Evolutionary conservation across 2,797 vertebrate genomes (phyloP).

Genomic region (Australoheros facetus): DNA sequence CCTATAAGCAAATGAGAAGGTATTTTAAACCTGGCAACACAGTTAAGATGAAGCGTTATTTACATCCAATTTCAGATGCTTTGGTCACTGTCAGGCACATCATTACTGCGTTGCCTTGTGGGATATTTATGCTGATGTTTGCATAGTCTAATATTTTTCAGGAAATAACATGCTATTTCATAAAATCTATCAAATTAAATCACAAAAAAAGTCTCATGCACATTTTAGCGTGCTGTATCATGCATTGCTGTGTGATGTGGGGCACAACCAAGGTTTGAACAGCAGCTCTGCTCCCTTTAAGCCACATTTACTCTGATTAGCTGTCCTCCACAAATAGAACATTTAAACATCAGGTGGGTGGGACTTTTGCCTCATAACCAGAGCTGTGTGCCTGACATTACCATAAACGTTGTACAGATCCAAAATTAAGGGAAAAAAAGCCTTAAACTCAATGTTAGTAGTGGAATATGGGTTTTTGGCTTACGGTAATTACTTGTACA

Average conservation of each 20-base stretch:
- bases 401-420: too few relatives aligned
- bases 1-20: too few relatives aligned
- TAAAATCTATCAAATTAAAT: background rate
- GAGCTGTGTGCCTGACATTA: too few relatives aligned
- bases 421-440: too few relatives aligned
- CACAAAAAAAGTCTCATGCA: background rate
- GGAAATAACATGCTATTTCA: background rate
- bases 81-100: background rate
- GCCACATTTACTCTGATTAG: too few relatives aligned
- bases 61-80: background rate
- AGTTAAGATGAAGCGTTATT: background rate
- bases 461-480: too few relatives aligned
- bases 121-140: background rate
- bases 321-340: background rate
- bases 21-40: background rate
- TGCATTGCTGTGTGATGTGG: background rate
- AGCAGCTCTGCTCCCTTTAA: background rate
- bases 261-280: background rate
- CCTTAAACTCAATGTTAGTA: too few relatives aligned
- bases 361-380: too few relatives aligned
- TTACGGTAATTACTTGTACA: too few relatives aligned
- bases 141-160: background rate
- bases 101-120: background rate
- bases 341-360: background rate
- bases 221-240: background rate